A percentile compares a stretch with the other conserved stretches of the same genome.
phyloP scores from a whole-genome alignment of 2,888 invertebrate genomes.

The Sepiola atlantica region DNA sequence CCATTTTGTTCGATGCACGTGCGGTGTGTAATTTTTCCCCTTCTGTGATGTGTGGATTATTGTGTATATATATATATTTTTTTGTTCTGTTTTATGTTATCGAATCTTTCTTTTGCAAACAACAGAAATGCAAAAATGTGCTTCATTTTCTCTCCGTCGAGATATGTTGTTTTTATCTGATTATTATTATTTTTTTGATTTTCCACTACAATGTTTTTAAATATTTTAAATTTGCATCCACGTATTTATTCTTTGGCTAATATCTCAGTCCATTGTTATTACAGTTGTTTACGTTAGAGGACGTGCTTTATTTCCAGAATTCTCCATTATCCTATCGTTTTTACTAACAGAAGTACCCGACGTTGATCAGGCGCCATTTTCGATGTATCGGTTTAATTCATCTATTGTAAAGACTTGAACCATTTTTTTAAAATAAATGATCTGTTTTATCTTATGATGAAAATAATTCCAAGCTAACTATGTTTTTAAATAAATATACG shows the following conservation, averaged over 20 bases:
- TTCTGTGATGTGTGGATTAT: background rate
- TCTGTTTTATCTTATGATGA: no score
- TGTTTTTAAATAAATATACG: no score
- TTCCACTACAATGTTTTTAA: background rate
- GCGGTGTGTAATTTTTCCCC: background rate
- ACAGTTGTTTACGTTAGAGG: background rate
- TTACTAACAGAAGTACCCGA: no score
- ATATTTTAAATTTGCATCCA: background rate
- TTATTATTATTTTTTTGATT: background rate
- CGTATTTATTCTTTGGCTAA: background rate
- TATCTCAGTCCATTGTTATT: background rate
- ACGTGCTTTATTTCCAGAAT: background rate
- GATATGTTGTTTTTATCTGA: background rate
- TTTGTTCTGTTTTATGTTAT: background rate
- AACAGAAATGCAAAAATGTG: no score
- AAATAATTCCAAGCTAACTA: no score
- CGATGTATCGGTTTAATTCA: no score
- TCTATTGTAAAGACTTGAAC: no score
- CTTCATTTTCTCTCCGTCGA: background rate
- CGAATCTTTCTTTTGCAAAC: background rate
- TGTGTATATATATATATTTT: background rate
- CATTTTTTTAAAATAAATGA: no score
- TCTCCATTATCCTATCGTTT: no score
- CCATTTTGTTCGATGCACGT: background rate
- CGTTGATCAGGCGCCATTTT: no score